These are phyloP conservation scores for Petrophora chlorosata DNA, from an alignment of 2,888 invertebrate species.

Conservation along the genomic window DNA sequence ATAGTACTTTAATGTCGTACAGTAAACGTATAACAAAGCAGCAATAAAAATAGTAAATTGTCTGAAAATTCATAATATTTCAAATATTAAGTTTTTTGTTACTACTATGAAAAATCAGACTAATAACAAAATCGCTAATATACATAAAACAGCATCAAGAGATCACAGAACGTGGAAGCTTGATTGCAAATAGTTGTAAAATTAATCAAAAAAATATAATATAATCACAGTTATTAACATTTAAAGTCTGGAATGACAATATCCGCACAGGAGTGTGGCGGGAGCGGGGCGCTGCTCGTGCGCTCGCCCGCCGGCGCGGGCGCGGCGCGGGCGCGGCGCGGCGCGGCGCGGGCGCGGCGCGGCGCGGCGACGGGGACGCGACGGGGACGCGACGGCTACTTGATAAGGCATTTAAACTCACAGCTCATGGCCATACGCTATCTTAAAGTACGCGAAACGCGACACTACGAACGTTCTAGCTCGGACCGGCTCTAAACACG, in stretches of 20 bases:
- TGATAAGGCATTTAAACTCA: background rate
- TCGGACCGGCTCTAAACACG: too few relatives aligned
- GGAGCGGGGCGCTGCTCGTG: background rate
- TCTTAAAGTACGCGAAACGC: too few relatives aligned
- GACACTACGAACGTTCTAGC: too few relatives aligned
- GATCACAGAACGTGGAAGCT: conserved; percentile 74
- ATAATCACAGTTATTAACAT: conserved; percentile 55
- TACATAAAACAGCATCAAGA: conserved; percentile 39
- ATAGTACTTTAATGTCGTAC: background rate
- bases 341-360: background rate
- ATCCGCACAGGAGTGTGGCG: conserved; percentile 1
- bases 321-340: too few relatives aligned
- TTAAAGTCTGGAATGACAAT: conserved; percentile 43
- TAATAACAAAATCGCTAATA: conserved; percentile 11
- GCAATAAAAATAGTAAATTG: background rate
- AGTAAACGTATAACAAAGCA: background rate
- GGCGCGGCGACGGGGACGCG: too few relatives aligned
- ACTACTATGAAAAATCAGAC: background rate
- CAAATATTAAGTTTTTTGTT: background rate
- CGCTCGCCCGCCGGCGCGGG: too few relatives aligned
- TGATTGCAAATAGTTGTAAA: conserved; percentile 51
- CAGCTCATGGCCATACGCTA: background rate
- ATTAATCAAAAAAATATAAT: conserved; percentile 47
- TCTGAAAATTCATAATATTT: too few relatives aligned
- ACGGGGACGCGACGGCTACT: too few relatives aligned